Evolutionary conservation across 64 coral and sea anemone species (phyloP), one percentile per base, ranked within the genome.

Genomic region (Pocillopora verrucosa): DNA sequence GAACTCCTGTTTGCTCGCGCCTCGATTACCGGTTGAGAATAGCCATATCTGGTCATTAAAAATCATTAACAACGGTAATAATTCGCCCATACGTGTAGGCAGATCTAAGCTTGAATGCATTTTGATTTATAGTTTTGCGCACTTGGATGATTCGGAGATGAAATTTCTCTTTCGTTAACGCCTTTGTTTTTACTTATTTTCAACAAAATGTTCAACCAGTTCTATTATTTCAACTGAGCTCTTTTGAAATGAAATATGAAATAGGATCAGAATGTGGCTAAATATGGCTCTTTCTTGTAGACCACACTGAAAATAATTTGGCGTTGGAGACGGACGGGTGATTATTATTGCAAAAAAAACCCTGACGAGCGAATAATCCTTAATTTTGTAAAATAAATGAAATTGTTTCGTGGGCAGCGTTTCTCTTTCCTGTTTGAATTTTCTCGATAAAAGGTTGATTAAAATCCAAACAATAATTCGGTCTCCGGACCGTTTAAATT

Each of bases 261-360:
- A 24, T 70, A 11, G 1, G 19, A 7, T 70, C 20, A 70, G 25
- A 70, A 11, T 10, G 11, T 63, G 16, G 16, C 61, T 15, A 63
- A 63, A 63, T 15, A 17, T 15, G 16, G 16, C 61, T 13, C 13
- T 63, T 63, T 63, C 16, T 63, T 63, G 2, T n/a, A 70, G n/a
- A 10, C 67, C 11, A 70, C 22, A 70, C n/a, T 70, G 19, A 25
- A 59, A 81, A 81, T 62, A 61, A 81, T 81, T 34, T 81, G 59
- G 0, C 62, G 36, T 70, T 70, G 25, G n/a, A n/a, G 22, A 11
- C 25, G 67, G 67, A 11, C 67, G 20, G 22, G 25, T 70, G 67
- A 70, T 70, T 75, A 63, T 63, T 62, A 62, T 81, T 59, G 59
- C 59, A 62, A 35, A 11, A 35, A 11, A 60, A 60, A 81, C 36